Evolutionary conservation across 2,113 vertebrate species (phyloP), one percentile per base, ranked within the genome.

Genomic region (Odontesthes bonariensis): DNA sequence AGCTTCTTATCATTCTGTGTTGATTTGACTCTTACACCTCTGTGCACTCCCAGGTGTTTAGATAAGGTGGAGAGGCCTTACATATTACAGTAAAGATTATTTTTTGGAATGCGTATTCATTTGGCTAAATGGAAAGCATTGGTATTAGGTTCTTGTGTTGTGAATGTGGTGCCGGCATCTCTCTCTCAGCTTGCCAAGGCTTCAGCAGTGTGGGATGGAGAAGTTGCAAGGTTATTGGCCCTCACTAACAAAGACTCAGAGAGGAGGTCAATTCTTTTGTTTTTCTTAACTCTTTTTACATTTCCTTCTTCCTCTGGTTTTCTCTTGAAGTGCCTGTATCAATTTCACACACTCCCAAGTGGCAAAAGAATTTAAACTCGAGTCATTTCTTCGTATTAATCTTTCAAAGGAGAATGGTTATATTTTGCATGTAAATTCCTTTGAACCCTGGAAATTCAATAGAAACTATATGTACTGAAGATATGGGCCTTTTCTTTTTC

Each of bases 341-440:
- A 51, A 63, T 88, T 82, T 75, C 63, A 44, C 62, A 75, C 13
- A 27, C 47, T 72, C 84, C 79, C 79, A 71, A 75, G 77, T 76
- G 82, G 77, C 23, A n/a, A 13, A n/a, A 64, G 79, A 73, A 85
- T 91, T 87, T 85, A 57, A 77, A 88, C 53, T 73, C 20, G 79
- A 79, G 85, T 81, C 74, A 66, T 72, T 40, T 54, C 35, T 67
- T 88, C 83, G 70, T 83, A 67, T 69, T 55, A 44, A 49, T 77
- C 75, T 88, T 69, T 71, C n/a, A 65, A 83, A 46, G 38, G 47
- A 73, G 58, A 56, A n/a, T 54, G 77, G 66, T 78, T 75, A 56
- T 81, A 65, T 80, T 83, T 78, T 77, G 65, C 65, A 80, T 80
- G 44, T n/a, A 69, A 73, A 83, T 65, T 40, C 44, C 46, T 81